Base-by-base conservation (phyloP, 2,888 invertebrate species). In the Odontomyia ornata region DNA sequence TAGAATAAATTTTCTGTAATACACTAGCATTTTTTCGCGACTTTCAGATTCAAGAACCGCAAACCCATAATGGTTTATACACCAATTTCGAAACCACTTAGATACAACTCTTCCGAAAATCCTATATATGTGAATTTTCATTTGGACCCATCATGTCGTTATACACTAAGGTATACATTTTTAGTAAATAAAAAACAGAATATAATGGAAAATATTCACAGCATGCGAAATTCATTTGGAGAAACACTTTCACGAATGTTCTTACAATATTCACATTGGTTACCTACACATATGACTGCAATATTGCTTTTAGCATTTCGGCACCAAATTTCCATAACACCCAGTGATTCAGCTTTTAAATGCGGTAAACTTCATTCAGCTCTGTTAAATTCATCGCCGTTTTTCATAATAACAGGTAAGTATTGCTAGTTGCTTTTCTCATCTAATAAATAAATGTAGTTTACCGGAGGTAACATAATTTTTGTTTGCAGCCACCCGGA, bases 71-170 rank as follows among this genome's bases (percentile, higher is more conserved):
- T 89, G 82, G 80, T 93, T 23, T 89, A 89, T 80, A 86, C 91
- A 23, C 90, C 89, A 77, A 88, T 86, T 80, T 87, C 89, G 47
- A 89, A 89, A 81, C 90, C 91, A 0, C 84, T 86, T 1, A 81
- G 82, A 27, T 87, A 87, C 30, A 84, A 86, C 78, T 83, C 83
- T 57, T 82, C 85, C 0, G 84, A 87, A 9, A 82, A 87, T 78
- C 85, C 88, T 0, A 89, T 90, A 0, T 87, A 86, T 80, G 84
- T 94, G 2, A 89, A 89, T 71, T 82, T 95, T 21, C 88, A 90
- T 72, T 86, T 94, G 80, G 93, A 94, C 83, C 92, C 94, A 4
- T 87, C 88, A 56, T 95, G 94, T 83, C 89, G 89, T n/a, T 94
- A 91, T 83, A 88, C 87, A 75, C 88, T 93, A 56, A 91, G 90